Base-by-base conservation (phyloP, 2,888 invertebrate genomes). In the Mimachlamys varia region DNA sequence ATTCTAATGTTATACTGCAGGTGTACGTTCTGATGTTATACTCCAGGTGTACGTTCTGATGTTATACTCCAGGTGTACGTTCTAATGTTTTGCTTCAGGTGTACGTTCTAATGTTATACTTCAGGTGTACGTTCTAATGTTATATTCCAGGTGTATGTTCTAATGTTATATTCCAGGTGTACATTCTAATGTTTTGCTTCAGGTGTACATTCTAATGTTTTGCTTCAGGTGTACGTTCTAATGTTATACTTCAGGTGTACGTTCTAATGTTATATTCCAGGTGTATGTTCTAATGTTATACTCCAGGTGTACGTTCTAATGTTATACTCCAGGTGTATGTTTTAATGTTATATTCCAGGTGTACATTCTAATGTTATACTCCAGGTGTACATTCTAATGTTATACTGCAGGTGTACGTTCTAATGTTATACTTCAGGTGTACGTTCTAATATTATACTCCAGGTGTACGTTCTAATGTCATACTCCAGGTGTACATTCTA, bases 361-460 rank as follows among this genome's bases (percentile, higher is more conserved):
- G 10, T 92, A 92, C 88, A 93, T 93, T 2, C 95, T 98, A 37
- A 97, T 97, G 91, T 97, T n/a, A n/a, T n/a, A n/a, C n/a, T n/a
- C n/a, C n/a, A n/a, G n/a, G n/a, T n/a, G 76, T 76, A 33, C 7
- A 33, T 22, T 27, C 27, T 33, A 0, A 27, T 76, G 76, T 22
- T 22, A 3, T 19, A 19, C 58, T 58, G 0, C 22, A 44, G 44
- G 44, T n/a, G 22, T 53, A 3, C 13, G n/a, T 87, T 89, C 44
- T 44, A 7, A 53, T 53, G 13, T 53, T 13, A 17, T 53, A 44
- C 88, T 76, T 62, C 91, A 96, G 95, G 92, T 94, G 10, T 92
- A 92, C 88, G 93, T 93, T 2, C 95, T 98, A 37, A 97, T n/a
- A n/a, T n/a, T n/a, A n/a, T n/a, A n/a, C n/a, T n/a, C n/a, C n/a